A percentile compares a stretch with the other conserved stretches of the same genome.
phyloP scores from a whole-genome alignment of 2,797 vertebrate genomes.

The Enteromius treurensis region DNA sequence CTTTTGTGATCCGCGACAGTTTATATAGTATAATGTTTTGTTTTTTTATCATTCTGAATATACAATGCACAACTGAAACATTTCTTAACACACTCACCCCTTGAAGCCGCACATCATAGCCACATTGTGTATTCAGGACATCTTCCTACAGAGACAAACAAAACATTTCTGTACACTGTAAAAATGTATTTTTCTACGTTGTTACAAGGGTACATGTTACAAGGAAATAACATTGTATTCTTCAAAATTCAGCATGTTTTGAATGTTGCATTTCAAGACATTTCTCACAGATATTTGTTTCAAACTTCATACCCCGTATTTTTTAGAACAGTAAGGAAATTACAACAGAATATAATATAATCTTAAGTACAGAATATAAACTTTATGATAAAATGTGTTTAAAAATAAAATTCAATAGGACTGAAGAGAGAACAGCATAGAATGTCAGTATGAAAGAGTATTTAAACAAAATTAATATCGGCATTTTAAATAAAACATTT shows the following conservation, averaged over 20 bases:
- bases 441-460: neutral
- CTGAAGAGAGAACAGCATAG: neutral
- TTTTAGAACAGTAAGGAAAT: neutral
- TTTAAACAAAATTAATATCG: neutral
- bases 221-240: neutral
- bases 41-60: neutral
- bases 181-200: neutral
- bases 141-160: constrained; percentile 79
- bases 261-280: neutral
- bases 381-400: neutral
- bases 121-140: constrained; percentile 92
- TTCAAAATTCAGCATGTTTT: neutral
- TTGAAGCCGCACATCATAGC: constrained; percentile 87
- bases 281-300: neutral
- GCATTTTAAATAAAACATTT: neutral
- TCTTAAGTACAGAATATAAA: neutral
- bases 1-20: constrained; percentile 3
- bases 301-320: neutral
- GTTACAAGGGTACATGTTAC: neutral
- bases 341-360: neutral
- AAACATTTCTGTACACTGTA: neutral
- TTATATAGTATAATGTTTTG: neutral
- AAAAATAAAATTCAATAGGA: no score
- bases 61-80: neutral
- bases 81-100: constrained; percentile 72